These are phyloP conservation scores for Notechis scutatus DNA, from an alignment of 2,113 vertebrate genomes.

Conservation along the genomic window DNA sequence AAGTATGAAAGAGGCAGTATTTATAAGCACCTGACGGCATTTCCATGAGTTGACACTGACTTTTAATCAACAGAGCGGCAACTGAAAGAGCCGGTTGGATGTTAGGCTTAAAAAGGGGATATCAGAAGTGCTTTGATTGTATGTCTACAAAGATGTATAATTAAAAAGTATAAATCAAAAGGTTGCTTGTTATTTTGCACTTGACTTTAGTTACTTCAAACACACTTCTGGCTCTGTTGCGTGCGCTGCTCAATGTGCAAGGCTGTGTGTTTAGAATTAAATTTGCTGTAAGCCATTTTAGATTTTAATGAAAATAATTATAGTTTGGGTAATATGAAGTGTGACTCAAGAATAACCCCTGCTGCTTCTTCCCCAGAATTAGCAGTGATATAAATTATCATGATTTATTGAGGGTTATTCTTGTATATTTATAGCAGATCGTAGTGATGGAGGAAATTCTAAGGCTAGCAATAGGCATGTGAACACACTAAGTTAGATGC, in stretches of 20 bases:
- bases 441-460: conserved; percentile 63
- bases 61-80: conserved; percentile 68
- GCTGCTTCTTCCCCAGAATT: conserved; percentile 67
- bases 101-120: conserved; percentile 61
- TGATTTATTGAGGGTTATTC: conserved; percentile 70
- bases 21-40: conserved; percentile 69
- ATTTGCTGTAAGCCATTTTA: conserved; percentile 72
- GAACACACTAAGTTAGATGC: conserved; percentile 23
- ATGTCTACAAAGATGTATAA: conserved; percentile 69
- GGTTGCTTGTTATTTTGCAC: conserved; percentile 69
- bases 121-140: conserved; percentile 65
- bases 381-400: conserved; percentile 73
- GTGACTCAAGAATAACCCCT: conserved; percentile 70
- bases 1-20: conserved; percentile 63
- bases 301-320: conserved; percentile 81
- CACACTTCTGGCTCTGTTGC: conserved; percentile 64
- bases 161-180: conserved; percentile 75
- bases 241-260: conserved; percentile 59
- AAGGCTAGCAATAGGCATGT: conserved; percentile 51
- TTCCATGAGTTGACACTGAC: conserved; percentile 66
- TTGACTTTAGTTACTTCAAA: conserved; percentile 72
- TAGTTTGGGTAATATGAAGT: conserved; percentile 72
- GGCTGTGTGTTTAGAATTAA: conserved; percentile 67
- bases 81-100: conserved; percentile 60
- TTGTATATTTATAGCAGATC: conserved; percentile 64